Evolutionary conservation across 2,113 vertebrate genomes (phyloP), one percentile per base, ranked within the genome.

Genomic region (Sylvietta virens): DNA sequence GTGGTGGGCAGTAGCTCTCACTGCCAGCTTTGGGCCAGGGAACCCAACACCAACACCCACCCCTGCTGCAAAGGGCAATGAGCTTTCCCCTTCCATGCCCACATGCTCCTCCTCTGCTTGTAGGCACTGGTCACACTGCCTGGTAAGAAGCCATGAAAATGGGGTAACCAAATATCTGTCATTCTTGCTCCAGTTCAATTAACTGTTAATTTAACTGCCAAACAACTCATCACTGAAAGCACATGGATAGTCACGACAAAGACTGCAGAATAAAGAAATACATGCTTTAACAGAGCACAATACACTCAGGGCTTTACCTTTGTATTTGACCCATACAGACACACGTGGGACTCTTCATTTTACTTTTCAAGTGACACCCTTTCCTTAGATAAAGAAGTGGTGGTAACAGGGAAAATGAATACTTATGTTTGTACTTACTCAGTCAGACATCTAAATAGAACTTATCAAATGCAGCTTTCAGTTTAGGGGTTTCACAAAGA

Each of bases 261-360:
- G 54, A 9, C 10, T 35, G 39, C 23, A 58, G 54, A 73, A 73
- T 13, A 45, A 86, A 80, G 28, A 22, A 72, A n/a, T 13, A 71
- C 3, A 3, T 1, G 1, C 6, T 61, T 80, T 48, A 77, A 54
- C 0, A 84, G 14, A 27, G 5, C 17, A 40, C 0, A 1, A 45
- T 4, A 26, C 4, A 35, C 20, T 48, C 8, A 8, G 27, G 7
- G 18, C 30, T 74, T 74, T 58, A 57, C 60, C 42, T 65, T 44
- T 33, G 18, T 31, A 76, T 79, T 33, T 73, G n/a, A 33, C 30
- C 40, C 61, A 26, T 15, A 58, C 19, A 45, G 15, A 61, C 44
- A 72, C n/a, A 50, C 2, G 4, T 2, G 7, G 14, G 12, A 58
- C 33, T 76, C 51, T 47, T 77, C 7, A 7, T n/a, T 80, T 57